These are phyloP conservation scores for Diorhabda elongata DNA, from an alignment of 1,140 invertebrate species.

Conservation along the genomic window DNA sequence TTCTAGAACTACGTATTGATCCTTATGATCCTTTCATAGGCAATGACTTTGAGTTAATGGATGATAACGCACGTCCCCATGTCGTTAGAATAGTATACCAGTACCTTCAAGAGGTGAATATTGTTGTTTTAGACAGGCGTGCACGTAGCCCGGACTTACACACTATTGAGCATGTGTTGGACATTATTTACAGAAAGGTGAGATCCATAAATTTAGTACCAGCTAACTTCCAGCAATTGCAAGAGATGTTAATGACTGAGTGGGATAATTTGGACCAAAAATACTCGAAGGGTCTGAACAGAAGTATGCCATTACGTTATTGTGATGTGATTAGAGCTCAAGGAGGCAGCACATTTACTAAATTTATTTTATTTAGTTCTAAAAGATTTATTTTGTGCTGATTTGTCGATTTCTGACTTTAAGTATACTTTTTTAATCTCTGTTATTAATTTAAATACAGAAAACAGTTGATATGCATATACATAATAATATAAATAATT, in stretches of 20 bases:
- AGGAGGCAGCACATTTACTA: not conserved
- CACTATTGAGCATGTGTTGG: not conserved
- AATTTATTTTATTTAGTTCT: not conserved
- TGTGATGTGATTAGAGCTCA: not conserved
- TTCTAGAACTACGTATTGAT: not conserved
- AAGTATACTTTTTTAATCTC: no score
- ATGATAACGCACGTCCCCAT: not conserved
- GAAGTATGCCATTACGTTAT: not conserved
- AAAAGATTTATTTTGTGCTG: not conserved
- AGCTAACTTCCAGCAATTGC: not conserved
- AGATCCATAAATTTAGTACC: not conserved
- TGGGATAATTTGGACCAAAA: not conserved
- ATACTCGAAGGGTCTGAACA: not conserved
- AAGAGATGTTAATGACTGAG: not conserved
- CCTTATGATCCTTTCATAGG: not conserved
- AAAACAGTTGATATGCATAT: no score
- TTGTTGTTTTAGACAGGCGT: not conserved
- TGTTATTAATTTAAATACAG: no score
- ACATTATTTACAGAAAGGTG: not conserved
- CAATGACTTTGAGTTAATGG: no score
- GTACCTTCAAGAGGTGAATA: not conserved
- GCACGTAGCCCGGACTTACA: not conserved
- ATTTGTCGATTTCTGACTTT: no score
- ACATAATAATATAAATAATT: no score
- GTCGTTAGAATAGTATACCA: not conserved